phyloP scores from a whole-genome alignment of 2,113 vertebrate genomes.

The Tachuris rubrigastra region DNA sequence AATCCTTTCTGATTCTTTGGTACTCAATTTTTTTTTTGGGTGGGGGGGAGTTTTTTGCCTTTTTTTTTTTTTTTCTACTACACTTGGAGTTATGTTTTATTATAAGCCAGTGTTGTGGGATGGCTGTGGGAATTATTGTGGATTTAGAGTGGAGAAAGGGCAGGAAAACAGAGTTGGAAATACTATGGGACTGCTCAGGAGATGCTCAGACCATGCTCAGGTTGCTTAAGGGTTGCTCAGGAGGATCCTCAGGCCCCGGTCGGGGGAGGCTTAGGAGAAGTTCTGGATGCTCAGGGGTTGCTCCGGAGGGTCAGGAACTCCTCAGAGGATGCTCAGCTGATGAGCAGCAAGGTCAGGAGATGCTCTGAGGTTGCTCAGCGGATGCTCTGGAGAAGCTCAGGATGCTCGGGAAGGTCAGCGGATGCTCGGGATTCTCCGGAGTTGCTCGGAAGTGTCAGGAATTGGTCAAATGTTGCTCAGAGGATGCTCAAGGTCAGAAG shows the following conservation, averaged over 20 bases:
- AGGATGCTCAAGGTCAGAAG: background rate
- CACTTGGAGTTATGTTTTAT: accelerated
- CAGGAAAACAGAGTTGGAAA: background rate
- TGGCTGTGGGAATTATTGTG: background rate
- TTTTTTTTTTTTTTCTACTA: accelerated
- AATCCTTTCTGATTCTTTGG: background rate
- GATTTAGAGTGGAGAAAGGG: background rate
- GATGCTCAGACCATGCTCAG: background rate
- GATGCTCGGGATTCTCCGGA: background rate
- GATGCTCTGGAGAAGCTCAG: background rate
- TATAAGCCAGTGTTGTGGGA: background rate
- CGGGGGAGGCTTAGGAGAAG: background rate
- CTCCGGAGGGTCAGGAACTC: background rate
- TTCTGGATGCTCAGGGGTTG: background rate
- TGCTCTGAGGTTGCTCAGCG: too few relatives aligned
- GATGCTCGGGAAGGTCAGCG: background rate
- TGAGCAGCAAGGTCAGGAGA: background rate
- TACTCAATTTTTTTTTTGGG: background rate
- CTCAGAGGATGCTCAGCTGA: background rate
- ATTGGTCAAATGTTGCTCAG: too few relatives aligned
- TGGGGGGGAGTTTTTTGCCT: accelerated
- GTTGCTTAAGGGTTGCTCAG: background rate
- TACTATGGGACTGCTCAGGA: background rate
- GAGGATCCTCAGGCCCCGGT: background rate
- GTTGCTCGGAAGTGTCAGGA: background rate